Evolutionary conservation across 2,797 vertebrate genomes (phyloP), one percentile per base, ranked within the genome.

Genomic region (Peromyscus eremicus): DNA sequence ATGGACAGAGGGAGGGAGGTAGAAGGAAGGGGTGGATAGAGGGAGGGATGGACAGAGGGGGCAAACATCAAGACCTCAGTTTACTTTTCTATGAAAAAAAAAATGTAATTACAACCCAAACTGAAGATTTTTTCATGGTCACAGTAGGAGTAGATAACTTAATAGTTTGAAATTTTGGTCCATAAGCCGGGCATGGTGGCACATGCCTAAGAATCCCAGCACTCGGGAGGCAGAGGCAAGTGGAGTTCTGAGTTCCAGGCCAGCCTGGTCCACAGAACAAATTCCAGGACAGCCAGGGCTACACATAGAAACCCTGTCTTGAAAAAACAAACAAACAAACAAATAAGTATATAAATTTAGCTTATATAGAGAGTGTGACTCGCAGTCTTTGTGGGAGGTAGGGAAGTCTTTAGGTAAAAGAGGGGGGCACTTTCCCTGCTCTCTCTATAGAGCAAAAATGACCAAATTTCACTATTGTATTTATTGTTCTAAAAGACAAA

Each of bases 11-110:
- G 25, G 57, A 21, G n/a, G 46, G 70, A 16, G 52, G 52, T 2
- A 55, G 16, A 60, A 16, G 52, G 14, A 10, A 37, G 19, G 6
- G 70, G n/a, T 7, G 55, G 55, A 13, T 13, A 23, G n/a, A 76
- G 37, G 73, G 16, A 77, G 27, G 6, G 2, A 16, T 5, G 27
- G 16, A n/a, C 2, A 7, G 71, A 87, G 1, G 70, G 17, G 32
- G 27, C n/a, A 64, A 25, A 11, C 12, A 25, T 62, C 0, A 17
- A 89, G 29, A 70, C 27, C 19, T 70, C 27, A 40, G 3, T 71
- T 76, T 91, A 70, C 11, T 49, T 92, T 95, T 64, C 9, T 23
- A 23, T 83, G 27, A 79, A 90, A 95, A 95, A 82, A 14, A 55
- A 49, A 55, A 49, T 76, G 12, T 88, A 32, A 57, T 80, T 91